Evolutionary conservation across 2,113 vertebrate genomes (phyloP).

Genomic region (Polypterus senegalus): DNA sequence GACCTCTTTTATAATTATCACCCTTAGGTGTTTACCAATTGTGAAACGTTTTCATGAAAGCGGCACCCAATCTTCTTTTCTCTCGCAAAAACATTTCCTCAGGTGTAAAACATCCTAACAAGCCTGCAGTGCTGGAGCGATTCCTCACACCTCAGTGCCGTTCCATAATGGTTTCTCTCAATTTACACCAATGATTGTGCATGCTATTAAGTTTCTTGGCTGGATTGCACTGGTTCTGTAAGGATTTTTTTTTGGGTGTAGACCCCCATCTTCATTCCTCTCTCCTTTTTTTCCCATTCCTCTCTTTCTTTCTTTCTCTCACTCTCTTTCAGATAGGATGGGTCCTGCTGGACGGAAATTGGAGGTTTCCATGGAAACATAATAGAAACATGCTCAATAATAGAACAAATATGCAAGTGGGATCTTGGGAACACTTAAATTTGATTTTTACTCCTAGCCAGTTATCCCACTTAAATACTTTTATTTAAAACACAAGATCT

Average conservation of each 20-base stretch:
- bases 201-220: no score
- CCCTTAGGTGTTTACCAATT: no score
- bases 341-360: slow-evolving; percentile 29
- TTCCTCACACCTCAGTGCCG: no score
- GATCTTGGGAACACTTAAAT: slow-evolving; percentile 28
- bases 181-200: no score
- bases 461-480: slow-evolving; percentile 30
- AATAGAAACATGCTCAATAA: slow-evolving; percentile 42
- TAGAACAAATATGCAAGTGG: slow-evolving; percentile 30
- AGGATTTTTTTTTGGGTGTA: slow-evolving; percentile 28
- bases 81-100: no score
- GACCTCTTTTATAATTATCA: no score
- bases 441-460: slow-evolving; percentile 19
- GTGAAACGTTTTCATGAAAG: no score
- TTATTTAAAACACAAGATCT: slow-evolving; percentile 30
- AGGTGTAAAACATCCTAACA: no score
- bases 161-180: no score
- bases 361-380: slow-evolving; percentile 42
- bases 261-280: slow-evolving; percentile 43
- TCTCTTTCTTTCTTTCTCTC: slow-evolving; percentile 6
- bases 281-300: slow-evolving; percentile 23
- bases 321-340: background rate
- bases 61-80: no score
- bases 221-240: no score
- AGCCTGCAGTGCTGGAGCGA: no score